Base-by-base conservation (phyloP, 2,113 vertebrate genomes). In the Heliornis fulica region DNA sequence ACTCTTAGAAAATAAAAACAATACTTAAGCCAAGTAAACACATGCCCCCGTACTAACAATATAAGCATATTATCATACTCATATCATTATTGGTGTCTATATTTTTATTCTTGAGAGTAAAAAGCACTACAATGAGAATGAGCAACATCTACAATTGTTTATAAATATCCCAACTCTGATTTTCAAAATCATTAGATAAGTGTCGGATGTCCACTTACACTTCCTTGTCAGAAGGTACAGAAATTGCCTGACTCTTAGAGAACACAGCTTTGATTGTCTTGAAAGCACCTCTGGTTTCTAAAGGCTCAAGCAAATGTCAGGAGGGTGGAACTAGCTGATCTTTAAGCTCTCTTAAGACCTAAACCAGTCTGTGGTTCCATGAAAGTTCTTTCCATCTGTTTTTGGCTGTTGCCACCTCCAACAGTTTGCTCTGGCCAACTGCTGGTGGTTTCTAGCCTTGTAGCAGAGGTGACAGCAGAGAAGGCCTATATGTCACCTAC, bases 361-460 rank as follows among this genome's bases (percentile, higher is more conserved):
- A 50, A 50, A 50, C 48, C 48, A 25, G 23, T 50, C 13, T 50
- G 13, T 50, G 48, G 26, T 25, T 14, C 23, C 23, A 26, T 50
- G 48, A 13, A 50, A 41, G 40, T 32, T 68, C 32, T 25, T 53
- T 14, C 28, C 70, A 65, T 23, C 13, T 65, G 36, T 32, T 61
- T 28, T 15, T 5, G 28, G 36, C 5, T 79, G 40, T 18, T 66
- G 40, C 11, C 70, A 57, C 16, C 36, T 25, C 7, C 16, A 60
- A 70, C 32, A 51, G 51, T 43, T 81, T 57, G 65, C 75, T 90
- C 63, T 9, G 78, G 57, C 65, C 69, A 78, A 87, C 87, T 93
- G 78, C 87, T 79, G 90, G 74, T 20, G 9, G 57, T 7, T 83
- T 23, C 59, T 29, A 57, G 38, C 41, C 38, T 28, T 19, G 56